These are phyloP conservation scores for Chondrilla cf. caribensis DNA, from an alignment of 37 sponge, comb jelly and placozoan species.

Conservation along the genomic window DNA sequence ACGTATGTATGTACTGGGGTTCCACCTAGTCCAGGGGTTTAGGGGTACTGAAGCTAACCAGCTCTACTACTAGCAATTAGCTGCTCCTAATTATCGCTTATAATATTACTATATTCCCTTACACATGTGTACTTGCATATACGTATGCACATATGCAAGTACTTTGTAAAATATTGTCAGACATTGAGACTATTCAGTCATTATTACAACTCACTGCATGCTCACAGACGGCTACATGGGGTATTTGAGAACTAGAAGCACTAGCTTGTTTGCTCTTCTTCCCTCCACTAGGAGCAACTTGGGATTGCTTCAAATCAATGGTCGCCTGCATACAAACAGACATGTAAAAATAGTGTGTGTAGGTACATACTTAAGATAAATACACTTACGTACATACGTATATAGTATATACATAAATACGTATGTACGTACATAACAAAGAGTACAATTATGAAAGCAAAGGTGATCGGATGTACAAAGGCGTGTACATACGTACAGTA, in stretches of 20 bases:
- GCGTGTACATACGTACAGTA: no score
- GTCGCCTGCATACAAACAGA: neutral
- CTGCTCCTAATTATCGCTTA: no score
- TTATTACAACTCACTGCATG: conserved; percentile 20
- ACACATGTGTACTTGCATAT: neutral
- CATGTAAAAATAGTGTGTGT: neutral
- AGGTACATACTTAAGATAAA: neutral
- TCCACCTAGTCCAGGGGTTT: no score
- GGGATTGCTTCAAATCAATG: neutral
- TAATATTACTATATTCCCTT: no score
- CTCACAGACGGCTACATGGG: conserved; percentile 19
- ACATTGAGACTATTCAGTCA: no score
- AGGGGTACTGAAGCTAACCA: no score
- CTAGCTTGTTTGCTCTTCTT: conserved; percentile 14
- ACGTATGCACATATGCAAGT: neutral
- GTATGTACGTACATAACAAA: no score
- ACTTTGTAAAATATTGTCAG: no score
- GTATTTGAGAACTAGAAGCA: neutral
- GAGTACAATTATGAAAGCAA: no score
- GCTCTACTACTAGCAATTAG: no score
- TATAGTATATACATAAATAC: neutral
- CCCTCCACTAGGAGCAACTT: conserved; percentile 24
- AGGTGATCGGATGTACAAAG: no score
- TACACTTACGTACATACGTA: neutral
- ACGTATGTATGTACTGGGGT: no score